Evolutionary conservation across 2,797 vertebrate genomes (phyloP).

Genomic region (Rhynchonycteris naso): DNA sequence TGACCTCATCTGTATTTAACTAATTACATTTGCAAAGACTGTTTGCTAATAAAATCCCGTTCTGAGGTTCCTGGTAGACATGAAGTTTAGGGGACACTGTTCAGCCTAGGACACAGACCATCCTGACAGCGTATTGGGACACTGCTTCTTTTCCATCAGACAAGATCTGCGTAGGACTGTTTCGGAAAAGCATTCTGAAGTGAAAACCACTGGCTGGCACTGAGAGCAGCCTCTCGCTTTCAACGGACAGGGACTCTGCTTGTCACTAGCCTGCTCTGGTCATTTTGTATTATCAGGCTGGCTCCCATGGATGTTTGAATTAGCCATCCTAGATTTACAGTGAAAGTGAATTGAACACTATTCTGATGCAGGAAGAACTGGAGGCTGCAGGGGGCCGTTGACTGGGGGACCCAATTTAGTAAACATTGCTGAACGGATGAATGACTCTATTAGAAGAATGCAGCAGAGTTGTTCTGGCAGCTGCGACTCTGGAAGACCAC

Average conservation of each 20-base stretch:
- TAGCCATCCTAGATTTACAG: neutral
- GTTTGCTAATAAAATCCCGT: neutral
- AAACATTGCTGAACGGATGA: neutral
- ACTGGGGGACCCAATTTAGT: neutral
- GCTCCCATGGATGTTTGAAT: neutral
- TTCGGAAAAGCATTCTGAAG: neutral
- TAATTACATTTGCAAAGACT: neutral
- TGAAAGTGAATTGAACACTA: slow-evolving; percentile 2
- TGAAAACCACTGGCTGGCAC: neutral
- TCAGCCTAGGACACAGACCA: neutral
- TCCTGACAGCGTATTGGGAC: neutral
- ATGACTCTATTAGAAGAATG: slow-evolving; percentile 41
- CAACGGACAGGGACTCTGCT: neutral
- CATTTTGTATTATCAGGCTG: slow-evolving; percentile 32
- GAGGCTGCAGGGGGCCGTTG: neutral
- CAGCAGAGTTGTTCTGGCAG: neutral
- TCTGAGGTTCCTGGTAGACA: neutral
- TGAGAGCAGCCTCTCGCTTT: neutral
- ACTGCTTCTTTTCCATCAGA: neutral
- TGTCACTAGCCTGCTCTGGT: neutral
- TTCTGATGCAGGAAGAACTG: neutral
- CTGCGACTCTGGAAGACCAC: slow-evolving; percentile 56
- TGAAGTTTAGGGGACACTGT: neutral
- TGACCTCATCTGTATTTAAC: slow-evolving; percentile 7
- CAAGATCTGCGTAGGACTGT: neutral